A percentile compares a stretch with the other conserved stretches of the same genome.
These are phyloP conservation scores for Coreoperca whiteheadi DNA, from an alignment of 2,113 vertebrate species.

Conservation along the genomic window DNA sequence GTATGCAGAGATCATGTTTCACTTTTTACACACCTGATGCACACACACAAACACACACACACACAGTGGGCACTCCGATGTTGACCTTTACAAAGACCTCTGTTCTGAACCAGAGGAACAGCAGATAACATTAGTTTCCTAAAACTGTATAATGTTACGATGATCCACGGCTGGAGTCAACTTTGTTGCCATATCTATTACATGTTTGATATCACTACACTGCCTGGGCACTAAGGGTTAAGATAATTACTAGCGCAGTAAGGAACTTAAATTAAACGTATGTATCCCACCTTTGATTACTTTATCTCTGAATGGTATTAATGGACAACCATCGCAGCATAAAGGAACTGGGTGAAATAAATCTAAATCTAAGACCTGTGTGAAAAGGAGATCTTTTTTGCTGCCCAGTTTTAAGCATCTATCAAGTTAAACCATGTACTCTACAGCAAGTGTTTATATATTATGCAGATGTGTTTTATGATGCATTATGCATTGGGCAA, in stretches of 20 bases:
- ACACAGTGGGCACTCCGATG: background rate
- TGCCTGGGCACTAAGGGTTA: background rate
- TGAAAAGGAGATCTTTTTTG: background rate
- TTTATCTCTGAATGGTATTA: background rate
- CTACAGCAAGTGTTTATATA: background rate
- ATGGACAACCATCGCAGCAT: background rate
- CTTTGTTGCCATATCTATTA: background rate
- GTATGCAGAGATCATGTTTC: constrained; percentile 61
- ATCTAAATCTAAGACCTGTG: background rate
- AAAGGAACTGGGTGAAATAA: background rate
- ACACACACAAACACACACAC: background rate
- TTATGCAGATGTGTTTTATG: constrained; percentile 41
- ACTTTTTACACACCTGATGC: constrained; percentile 52
- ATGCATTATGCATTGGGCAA: background rate
- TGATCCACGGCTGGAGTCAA: background rate
- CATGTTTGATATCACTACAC: background rate
- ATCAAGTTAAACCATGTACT: background rate
- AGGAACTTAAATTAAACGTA: background rate
- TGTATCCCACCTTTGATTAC: background rate
- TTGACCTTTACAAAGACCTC: constrained; percentile 24
- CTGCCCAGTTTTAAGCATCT: background rate
- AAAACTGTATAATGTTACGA: background rate
- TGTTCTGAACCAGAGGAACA: background rate
- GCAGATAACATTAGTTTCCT: background rate
- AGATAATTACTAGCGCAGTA: background rate